A percentile compares a stretch with the other conserved stretches of the same genome.
phyloP scores from a whole-genome alignment of 2,888 invertebrate genomes.

The Deladenus siricidicola region DNA sequence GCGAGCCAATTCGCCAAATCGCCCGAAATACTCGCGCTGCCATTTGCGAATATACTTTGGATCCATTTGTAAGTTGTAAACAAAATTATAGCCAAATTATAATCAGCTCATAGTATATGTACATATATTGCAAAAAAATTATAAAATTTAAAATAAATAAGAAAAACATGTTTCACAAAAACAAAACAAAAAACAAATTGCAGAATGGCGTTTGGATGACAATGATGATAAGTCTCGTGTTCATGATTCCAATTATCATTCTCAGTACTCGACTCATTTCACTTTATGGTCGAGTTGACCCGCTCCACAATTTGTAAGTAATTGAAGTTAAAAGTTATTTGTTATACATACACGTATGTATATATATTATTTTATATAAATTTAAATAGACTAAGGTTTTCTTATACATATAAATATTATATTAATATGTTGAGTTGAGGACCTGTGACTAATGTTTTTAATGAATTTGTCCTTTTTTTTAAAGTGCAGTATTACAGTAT shows the following conservation, averaged over 20 bases:
- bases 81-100: not conserved
- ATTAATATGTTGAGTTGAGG: too few relatives aligned
- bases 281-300: slow-evolving; percentile 55
- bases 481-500: not conserved
- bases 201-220: slow-evolving; percentile 58
- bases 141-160: too few relatives aligned
- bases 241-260: slow-evolving; percentile 55
- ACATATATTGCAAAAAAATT: too few relatives aligned
- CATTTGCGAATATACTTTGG: slow-evolving; percentile 41
- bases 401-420: too few relatives aligned
- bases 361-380: too few relatives aligned
- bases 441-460: too few relatives aligned
- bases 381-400: too few relatives aligned
- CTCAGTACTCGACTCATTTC: slow-evolving; percentile 54
- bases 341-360: too few relatives aligned
- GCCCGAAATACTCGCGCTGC: slow-evolving; percentile 36
- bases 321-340: too few relatives aligned
- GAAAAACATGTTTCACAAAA: too few relatives aligned
- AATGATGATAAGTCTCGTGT: slow-evolving; percentile 55
- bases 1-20: slow-evolving; percentile 41
- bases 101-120: too few relatives aligned
- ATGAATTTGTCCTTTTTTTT: too few relatives aligned
- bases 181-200: slow-evolving; percentile 9
- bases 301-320: slow-evolving; percentile 49
- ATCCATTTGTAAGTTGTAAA: slow-evolving; percentile 38